Evolutionary conservation across 2,113 vertebrate species (phyloP), one percentile per base, ranked within the genome.

Genomic region (Galemys pyrenaicus): DNA sequence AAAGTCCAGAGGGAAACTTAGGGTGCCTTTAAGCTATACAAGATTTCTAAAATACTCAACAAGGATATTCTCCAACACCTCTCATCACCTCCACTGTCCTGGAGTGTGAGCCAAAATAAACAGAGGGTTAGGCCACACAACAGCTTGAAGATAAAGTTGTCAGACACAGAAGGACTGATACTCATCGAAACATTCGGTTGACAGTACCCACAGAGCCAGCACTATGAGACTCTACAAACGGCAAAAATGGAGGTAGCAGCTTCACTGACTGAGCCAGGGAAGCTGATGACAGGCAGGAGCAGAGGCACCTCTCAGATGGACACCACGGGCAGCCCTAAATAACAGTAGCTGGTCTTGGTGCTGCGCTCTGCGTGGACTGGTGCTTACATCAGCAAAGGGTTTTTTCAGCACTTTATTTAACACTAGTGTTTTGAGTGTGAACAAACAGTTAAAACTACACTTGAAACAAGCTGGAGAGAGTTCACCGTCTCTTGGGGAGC

Each of bases 81-180:
- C 32, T 78, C 32, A 54, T 41, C 70, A 68, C 19, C 70, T 86
- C 46, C 46, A 51, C 26, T 17, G 58, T 15, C 22, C 75, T 37
- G 39, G 19, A 81, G n/a, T n/a, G 6, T 78, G 58, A n/a, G 65
- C 80, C 62, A 73, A 91, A 89, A 86, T 54, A 80, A 95, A 84
- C 7, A 17, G 32, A 89, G 17, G n/a, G 28, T 71, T 93, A 71
- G 56, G 70, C 91, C 71, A 20, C 12, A 30, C n/a, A 73, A 62
- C 17, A 92, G 35, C 37, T 65, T 95, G 73, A 70, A 86, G 71
- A 74, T 74, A 15, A 95, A 89, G 74, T 51, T 94, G 82, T 86
- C 78, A 82, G 89, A 89, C 74, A 88, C 49, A 86, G 65, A 26
- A 71, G 65, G n/a, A 44, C 35, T 41, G 74, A 91, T 68, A 91